Percentiles rank a stretch among this genome's conserved stretches.
These are phyloP conservation scores for Metalampra italica DNA, from an alignment of 2,888 invertebrate species.

Conservation along the genomic window DNA sequence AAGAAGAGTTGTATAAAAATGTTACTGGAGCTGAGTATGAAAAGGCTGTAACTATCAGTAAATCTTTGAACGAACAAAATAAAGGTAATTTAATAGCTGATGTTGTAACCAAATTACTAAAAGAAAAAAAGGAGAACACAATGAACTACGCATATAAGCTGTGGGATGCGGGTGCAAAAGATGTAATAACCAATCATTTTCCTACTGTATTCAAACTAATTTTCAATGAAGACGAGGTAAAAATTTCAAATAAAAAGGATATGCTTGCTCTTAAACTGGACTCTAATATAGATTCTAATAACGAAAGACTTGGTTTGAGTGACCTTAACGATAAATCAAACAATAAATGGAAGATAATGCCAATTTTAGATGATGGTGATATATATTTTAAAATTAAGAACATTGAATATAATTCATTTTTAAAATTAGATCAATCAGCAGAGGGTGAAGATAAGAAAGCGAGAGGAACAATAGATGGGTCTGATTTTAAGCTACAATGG, in stretches of 20 bases:
- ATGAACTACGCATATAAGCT: slow-evolving; percentile 30
- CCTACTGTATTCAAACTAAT: slow-evolving; percentile 26
- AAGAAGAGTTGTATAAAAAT: slow-evolving; percentile 21
- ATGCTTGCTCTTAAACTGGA: slow-evolving; percentile 27
- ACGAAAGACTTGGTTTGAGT: slow-evolving; percentile 26
- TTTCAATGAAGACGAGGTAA: slow-evolving; percentile 22
- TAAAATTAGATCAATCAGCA: slow-evolving; percentile 25
- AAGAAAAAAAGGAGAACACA: slow-evolving; percentile 14
- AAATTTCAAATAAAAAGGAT: slow-evolving; percentile 25
- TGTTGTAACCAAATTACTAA: slow-evolving; percentile 23
- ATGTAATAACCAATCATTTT: slow-evolving; percentile 25
- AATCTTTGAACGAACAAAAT: slow-evolving; percentile 16
- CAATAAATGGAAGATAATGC: slow-evolving; percentile 28
- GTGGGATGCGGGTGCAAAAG: slow-evolving; percentile 20
- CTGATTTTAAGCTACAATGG: slow-evolving; percentile 24
- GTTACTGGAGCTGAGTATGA: slow-evolving; percentile 21
- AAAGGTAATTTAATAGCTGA: slow-evolving; percentile 17
- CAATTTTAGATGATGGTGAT: slow-evolving; percentile 23
- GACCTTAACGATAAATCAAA: slow-evolving; percentile 21
- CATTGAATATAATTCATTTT: slow-evolving; percentile 22
- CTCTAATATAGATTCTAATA: slow-evolving; percentile 13
- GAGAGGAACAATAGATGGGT: slow-evolving; percentile 18
- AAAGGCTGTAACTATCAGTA: slow-evolving; percentile 25
- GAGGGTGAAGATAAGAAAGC: slow-evolving; percentile 25
- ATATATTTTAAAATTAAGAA: slow-evolving; percentile 32